Percentiles rank a stretch among this genome's conserved stretches.
These are phyloP conservation scores for Callyntrura sp. DNA, from an alignment of 2,888 invertebrate species.

Conservation along the genomic window DNA sequence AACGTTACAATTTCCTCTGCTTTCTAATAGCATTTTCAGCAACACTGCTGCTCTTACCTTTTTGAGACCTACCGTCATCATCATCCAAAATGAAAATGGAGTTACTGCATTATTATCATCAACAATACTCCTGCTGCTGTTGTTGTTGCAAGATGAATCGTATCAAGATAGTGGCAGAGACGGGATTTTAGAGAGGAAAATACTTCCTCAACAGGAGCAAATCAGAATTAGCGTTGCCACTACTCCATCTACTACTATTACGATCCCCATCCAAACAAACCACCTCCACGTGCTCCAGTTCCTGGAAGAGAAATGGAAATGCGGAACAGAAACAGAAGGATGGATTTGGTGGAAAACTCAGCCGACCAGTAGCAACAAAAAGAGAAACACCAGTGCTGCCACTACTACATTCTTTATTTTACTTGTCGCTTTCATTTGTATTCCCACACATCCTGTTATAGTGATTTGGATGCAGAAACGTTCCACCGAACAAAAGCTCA, in stretches of 20 bases:
- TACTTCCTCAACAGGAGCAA: constrained; percentile 36
- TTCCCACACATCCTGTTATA: constrained; percentile 36
- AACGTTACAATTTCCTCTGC: constrained; percentile 42
- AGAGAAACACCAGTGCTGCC: background rate
- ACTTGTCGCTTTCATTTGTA: constrained; percentile 47
- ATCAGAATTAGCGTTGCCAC: constrained; percentile 36
- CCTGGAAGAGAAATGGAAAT: constrained; percentile 29
- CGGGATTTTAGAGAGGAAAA: constrained; percentile 24
- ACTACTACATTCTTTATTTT: constrained; percentile 6
- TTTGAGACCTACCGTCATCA: constrained; percentile 1
- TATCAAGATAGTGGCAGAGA: constrained; percentile 1
- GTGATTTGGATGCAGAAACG: constrained; percentile 11
- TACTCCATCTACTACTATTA: background rate
- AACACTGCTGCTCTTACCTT: background rate
- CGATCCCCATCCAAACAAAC: background rate
- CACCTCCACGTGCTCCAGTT: constrained; percentile 54
- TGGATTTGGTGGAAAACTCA: constrained; percentile 7
- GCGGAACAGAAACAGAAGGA: constrained; percentile 36
- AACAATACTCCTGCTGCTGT: background rate
- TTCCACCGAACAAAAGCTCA: background rate
- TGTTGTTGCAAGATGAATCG: background rate
- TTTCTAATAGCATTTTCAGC: background rate
- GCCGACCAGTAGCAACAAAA: background rate
- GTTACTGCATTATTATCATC: constrained; percentile 59
- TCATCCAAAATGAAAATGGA: constrained; percentile 54